Conservation (phyloP, 2,797 vertebrate species). For the Halcyon leucocephala region DNA sequence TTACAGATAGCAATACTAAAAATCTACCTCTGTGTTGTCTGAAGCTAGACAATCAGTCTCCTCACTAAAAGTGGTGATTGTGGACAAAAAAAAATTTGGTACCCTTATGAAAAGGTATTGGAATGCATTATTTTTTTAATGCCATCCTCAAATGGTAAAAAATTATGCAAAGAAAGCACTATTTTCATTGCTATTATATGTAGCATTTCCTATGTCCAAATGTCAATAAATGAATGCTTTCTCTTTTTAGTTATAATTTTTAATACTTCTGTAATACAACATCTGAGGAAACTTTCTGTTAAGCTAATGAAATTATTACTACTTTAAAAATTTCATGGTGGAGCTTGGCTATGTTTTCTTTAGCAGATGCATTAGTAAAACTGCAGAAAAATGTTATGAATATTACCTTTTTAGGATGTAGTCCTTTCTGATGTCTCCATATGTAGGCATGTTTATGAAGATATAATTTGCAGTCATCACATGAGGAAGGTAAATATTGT, state of each 20-base stretch:
- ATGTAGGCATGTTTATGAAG: neutral
- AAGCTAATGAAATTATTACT: neutral
- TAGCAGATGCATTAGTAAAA: neutral
- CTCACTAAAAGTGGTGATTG: neutral
- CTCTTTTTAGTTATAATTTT: neutral
- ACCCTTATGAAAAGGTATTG: neutral
- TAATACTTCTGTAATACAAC: neutral
- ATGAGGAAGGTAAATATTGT: neutral
- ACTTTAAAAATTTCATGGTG: rapidly evolving
- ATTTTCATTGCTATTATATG: neutral
- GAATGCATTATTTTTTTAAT: neutral
- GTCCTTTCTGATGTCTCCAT: neutral
- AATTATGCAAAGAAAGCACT: neutral
- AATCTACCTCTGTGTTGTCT: neutral
- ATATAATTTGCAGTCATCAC: neutral
- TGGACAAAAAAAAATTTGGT: neutral
- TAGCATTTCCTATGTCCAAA: neutral
- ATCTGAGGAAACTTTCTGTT: neutral
- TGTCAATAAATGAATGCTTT: neutral
- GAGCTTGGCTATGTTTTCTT: neutral
- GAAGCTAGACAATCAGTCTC: neutral
- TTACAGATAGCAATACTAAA: neutral
- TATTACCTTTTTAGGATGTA: neutral
- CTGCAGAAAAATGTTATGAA: neutral
- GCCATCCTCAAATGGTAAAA: neutral